A percentile compares a stretch with the other conserved stretches of the same genome.
Conservation (phyloP, 2,797 vertebrate species). For the Malurus leucopterus region DNA sequence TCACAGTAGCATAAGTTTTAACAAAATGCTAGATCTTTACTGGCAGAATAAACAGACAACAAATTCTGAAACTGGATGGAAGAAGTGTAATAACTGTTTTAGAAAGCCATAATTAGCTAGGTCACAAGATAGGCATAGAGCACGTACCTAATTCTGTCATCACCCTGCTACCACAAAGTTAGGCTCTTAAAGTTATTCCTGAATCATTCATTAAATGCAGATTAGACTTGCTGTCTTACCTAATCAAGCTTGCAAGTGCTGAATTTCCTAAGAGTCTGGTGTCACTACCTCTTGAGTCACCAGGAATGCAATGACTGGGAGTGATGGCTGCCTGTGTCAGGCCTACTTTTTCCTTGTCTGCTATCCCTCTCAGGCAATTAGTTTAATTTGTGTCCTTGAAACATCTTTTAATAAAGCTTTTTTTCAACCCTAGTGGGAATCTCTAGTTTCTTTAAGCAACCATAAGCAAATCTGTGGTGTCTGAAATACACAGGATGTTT, state of each 20-base stretch:
- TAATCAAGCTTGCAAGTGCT: conserved; percentile 15
- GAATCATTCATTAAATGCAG: conserved; percentile 37
- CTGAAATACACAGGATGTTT: background rate
- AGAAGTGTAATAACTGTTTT: background rate
- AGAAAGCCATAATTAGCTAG: background rate
- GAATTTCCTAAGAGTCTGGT: conserved; percentile 1
- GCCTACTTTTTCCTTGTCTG: background rate
- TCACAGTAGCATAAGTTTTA: background rate
- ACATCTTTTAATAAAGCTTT: background rate
- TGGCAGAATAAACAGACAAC: background rate
- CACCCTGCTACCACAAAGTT: background rate
- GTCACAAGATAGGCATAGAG: background rate
- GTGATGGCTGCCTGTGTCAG: background rate
- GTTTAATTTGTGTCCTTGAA: background rate
- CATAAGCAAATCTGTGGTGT: background rate
- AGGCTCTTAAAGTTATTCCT: background rate
- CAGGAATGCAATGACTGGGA: background rate
- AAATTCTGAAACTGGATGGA: background rate
- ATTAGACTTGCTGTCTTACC: conserved; percentile 30
- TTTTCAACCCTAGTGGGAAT: background rate
- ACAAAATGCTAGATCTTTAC: background rate
- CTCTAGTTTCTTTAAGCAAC: background rate
- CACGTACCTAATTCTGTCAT: background rate
- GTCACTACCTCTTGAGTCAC: background rate
- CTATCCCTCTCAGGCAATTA: background rate